Base-by-base conservation (phyloP, 2,888 invertebrate genomes). In the Drepana falcataria region DNA sequence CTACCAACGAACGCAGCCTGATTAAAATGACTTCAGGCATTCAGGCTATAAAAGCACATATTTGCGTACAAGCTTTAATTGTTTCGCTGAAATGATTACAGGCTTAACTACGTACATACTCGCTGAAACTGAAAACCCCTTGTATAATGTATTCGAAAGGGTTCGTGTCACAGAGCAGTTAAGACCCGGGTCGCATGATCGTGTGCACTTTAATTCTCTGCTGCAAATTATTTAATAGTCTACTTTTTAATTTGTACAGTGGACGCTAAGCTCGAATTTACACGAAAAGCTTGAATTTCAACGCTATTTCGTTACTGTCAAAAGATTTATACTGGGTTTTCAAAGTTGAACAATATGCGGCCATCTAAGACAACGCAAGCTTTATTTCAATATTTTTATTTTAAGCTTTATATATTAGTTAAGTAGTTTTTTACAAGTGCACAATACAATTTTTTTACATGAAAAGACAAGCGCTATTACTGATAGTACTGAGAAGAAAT, bases 221-320 rank as follows among this genome's bases (percentile, higher is more conserved):
- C 75, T 75, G 79, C 78, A 77, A 80, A 80, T 80, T 80, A 77
- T 78, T 78, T 75, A 68, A 73, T 72, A 64, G 66, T 60, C 66
- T 65, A 63, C 70, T 75, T 71, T 64, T 64, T 53, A 57, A 56
- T 58, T 64, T 49, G 58, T 51, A 51, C 51, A 6, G 5, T 51
- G 44, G 44, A 44, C 44, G 44, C 44, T 44, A 44, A 44, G 9
- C 44, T 44, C 9, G 9, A 44, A 44, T 44, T 7, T 6, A 44
- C 44, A 44, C 44, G 44, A 44, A 44, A 44, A 44, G 44, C 40
- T 51, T 5, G 40, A 33, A 34, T 51, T 41, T 9, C 9, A 44
- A 3, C 9, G 6, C 9, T 44, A 9, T 44, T 44, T 44, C 9
- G 44, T 44, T 9, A 9, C 9, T 44, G 9, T 44, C 9, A 44